Base-by-base conservation (phyloP, 2,888 invertebrate genomes). In the Mythimna lalbum region DNA sequence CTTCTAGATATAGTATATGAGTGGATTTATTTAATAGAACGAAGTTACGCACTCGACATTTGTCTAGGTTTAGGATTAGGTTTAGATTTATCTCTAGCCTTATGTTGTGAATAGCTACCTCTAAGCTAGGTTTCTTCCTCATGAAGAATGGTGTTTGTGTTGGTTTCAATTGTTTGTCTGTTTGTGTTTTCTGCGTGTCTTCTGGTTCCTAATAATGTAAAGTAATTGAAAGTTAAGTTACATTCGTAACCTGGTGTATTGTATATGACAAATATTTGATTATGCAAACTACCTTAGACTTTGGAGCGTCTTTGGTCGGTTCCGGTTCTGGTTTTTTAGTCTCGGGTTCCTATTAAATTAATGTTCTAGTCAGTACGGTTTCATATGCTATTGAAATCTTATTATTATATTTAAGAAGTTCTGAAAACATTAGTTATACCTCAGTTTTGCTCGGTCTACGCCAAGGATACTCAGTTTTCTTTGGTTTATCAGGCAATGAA, bases 81-180 rank as follows among this genome's bases (percentile, higher is more conserved):
- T 10, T 53, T 14, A 39, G 19, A 21, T 71, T 71, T 73, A 19
- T 36, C 19, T 6, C 33, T 36, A 74, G 33, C 33, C 27, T 27
- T 12, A 47, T 49, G 19, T 36, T 39, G 43, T 75, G 63, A 72
- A 60, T 86, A 77, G 74, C 73, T 90, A 92, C 91, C 91, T 91
- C 91, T 72, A 86, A 81, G 52, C 55, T 69, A 56, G 85, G 84
- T 73, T 90, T 91, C 78, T 89, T 90, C 83, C 90, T 88, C 79
- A 90, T 86, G 77, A 87, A 89, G 76, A 88, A 86, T 73, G 89
- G 88, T 62, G 88, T 78, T 78, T 89, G 87, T 83, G 79, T 78
- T 27, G 85, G 84, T 84, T 84, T 87, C 84, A 73, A 77, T 73
- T 81, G 82, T 78, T 79, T 86, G 31, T 83, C 78, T 69, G 67